Evolutionary conservation across 2,888 invertebrate species (phyloP).

Genomic region (Meghimatium bilineatum): DNA sequence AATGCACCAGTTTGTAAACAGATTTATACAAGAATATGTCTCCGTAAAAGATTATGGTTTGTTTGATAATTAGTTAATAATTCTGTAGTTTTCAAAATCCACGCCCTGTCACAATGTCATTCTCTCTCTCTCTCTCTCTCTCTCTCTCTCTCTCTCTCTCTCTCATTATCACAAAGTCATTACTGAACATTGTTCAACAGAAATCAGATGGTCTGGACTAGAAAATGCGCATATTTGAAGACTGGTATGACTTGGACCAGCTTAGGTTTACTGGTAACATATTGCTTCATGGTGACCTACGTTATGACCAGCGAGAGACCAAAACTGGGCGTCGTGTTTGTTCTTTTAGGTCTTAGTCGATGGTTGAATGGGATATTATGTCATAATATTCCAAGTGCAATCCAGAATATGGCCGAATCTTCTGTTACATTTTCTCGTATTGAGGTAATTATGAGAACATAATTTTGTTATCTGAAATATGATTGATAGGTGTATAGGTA

Average conservation of each 20-base stretch:
- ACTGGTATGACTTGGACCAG: constrained; percentile 17
- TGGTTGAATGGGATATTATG: constrained; percentile 15
- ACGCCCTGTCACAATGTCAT: no score
- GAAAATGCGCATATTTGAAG: background rate
- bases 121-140: no score
- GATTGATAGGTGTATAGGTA: no score
- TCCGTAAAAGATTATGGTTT: no score
- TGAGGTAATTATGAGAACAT: background rate
- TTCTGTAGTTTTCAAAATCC: no score
- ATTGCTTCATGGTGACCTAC: constrained; percentile 11
- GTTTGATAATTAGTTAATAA: no score
- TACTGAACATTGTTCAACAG: constrained; percentile 13
- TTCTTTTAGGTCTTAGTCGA: constrained; percentile 4
- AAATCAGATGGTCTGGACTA: constrained; percentile 24
- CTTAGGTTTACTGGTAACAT: constrained; percentile 2
- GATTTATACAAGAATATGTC: no score
- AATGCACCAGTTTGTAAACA: no score
- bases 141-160: no score
- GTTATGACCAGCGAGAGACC: background rate
- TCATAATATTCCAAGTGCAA: constrained; percentile 32
- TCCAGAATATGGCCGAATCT: constrained; percentile 2
- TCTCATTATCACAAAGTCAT: background rate
- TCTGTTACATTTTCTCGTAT: background rate
- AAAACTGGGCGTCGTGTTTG: background rate
- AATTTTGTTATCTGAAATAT: no score